Base-by-base conservation (phyloP, 2,797 vertebrate genomes). In the Melanotaenia nigrans region DNA sequence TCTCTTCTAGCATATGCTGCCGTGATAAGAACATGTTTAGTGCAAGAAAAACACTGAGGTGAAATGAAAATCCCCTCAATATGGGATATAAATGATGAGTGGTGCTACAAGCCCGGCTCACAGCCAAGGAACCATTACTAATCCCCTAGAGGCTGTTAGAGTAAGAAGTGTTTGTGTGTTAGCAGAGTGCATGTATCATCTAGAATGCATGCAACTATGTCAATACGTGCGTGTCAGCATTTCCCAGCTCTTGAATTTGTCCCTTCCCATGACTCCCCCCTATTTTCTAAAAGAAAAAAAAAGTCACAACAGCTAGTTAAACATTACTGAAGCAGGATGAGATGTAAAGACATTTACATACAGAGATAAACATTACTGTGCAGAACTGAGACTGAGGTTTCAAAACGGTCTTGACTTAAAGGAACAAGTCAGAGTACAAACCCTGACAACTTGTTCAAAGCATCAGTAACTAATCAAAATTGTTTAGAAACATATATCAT, bases 101-200 rank as follows among this genome's bases (percentile, higher is more conserved):
- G 86, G 83, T 85, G 84, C 87, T 81, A 81, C 79, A 92, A 77
- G 77, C 77, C 75, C 77, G 88, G 89, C 85, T 76, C 68, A 45
- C 65, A 77, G 88, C 87, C 90, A 91, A 84, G 81, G 89, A 85
- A 84, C 82, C 85, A 88, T 88, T 79, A 85, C 84, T 86, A 89
- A 87, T 91, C 86, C 89, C 86, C 71, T 28, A 65, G 7, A 76
- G 85, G 87, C 87, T 85, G 73, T 78, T 80, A 69, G 71, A 71
- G 84, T 38, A 77, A 78, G 75, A 75, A 79, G 82, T 75, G 85
- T 84, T 47, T 16, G 83, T 78, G 71, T 76, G 70, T 67, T 78
- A 58, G 64, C 72, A 36, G 70, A 75, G 77, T 59, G 75, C 1
- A 14, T 38, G 61, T 70, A 82, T 76, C 66, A 73, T 82, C 62